Evolutionary conservation across 2,888 invertebrate species (phyloP).

Genomic region (Drosophila koepferae): DNA sequence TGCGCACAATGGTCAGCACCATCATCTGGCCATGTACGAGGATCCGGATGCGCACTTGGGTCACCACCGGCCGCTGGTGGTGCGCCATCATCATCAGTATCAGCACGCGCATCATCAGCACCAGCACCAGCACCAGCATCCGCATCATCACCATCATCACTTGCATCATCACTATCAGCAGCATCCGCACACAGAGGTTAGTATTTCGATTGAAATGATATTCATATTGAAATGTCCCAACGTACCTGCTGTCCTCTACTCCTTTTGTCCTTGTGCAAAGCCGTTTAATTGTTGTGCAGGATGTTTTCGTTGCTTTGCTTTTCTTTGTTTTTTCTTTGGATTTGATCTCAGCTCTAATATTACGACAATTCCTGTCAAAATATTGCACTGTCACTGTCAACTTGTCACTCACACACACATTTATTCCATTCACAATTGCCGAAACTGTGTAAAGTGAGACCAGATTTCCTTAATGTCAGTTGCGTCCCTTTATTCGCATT

Average conservation of each 20-base stretch:
- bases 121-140: constrained; percentile 67
- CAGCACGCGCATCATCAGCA: constrained; percentile 78
- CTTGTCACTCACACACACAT: constrained; percentile 34
- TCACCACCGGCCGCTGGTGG: constrained; percentile 86
- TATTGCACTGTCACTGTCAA: constrained; percentile 70
- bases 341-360: constrained; percentile 52
- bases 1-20: constrained; percentile 86
- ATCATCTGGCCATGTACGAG: constrained; percentile 87
- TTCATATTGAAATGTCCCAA: neutral
- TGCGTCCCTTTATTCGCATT: constrained; percentile 34
- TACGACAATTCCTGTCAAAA: constrained; percentile 81
- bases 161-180: constrained; percentile 60
- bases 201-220: constrained; percentile 29
- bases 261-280: neutral
- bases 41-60: constrained; percentile 89
- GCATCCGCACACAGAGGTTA: constrained; percentile 84
- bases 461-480: constrained; percentile 62
- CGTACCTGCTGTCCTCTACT: neutral
- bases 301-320: constrained; percentile 23
- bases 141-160: constrained; percentile 76
- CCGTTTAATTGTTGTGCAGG: constrained; percentile 51
- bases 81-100: constrained; percentile 84
- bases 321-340: neutral
- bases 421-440: constrained; percentile 54
- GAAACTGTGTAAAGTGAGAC: constrained; percentile 64